phyloP scores from a whole-genome alignment of 2,888 invertebrate species.

The Chamaedrilus cognettii region DNA sequence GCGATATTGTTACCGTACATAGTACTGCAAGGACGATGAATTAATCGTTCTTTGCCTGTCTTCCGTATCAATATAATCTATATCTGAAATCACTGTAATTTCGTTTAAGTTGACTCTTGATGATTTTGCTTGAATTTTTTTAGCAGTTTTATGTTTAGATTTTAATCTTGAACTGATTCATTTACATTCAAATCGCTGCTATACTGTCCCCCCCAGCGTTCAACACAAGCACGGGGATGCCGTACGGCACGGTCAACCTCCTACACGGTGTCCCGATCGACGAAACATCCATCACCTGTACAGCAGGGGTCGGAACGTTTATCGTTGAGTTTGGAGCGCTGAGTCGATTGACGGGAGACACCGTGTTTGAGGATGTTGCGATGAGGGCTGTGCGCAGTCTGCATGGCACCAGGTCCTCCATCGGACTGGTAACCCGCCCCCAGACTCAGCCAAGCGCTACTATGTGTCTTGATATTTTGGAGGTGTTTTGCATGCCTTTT shows the following conservation, averaged over 20 bases:
- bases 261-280: conserved; percentile 87
- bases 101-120: not conserved
- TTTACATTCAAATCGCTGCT: no score
- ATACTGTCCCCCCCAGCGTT: conserved; percentile 59
- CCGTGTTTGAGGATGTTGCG: conserved; percentile 88
- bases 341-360: conserved; percentile 82
- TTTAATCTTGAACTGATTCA: no score
- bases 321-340: conserved; percentile 95
- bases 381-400: conserved; percentile 87
- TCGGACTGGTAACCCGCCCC: conserved; percentile 71
- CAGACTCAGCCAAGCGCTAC: no score
- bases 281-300: conserved; percentile 96
- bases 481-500: no score
- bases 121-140: no score
- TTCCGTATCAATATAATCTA: no score
- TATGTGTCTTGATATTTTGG: no score
- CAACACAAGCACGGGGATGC: conserved; percentile 77
- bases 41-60: no score
- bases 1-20: no score
- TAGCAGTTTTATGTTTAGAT: no score
- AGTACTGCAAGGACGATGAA: no score
- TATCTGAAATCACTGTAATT: not conserved
- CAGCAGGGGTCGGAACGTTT: conserved; percentile 97
- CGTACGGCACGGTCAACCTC: conserved; percentile 95
- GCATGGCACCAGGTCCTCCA: conserved; percentile 81